Conservation (phyloP, 2,113 vertebrate species). For the Myotis lucifugus region DNA sequence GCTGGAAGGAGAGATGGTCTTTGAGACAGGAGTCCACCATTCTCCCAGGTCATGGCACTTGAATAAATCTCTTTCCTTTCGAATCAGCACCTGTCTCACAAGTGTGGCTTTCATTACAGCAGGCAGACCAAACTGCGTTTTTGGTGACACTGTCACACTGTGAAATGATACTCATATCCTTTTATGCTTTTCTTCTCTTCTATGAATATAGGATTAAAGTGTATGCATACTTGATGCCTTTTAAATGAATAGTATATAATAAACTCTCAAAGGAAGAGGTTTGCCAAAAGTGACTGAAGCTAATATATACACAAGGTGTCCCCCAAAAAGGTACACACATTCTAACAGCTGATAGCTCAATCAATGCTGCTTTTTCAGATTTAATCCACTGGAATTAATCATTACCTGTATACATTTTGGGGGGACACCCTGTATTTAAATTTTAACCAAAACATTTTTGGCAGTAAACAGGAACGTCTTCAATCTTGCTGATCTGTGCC, state of each 20-base stretch:
- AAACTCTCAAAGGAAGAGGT: conserved; percentile 32
- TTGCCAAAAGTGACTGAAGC: conserved; percentile 11
- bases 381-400: too few species aligned
- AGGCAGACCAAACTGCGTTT: not conserved
- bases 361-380: too few species aligned
- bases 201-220: not conserved
- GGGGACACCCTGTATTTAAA: not conserved
- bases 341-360: too few species aligned
- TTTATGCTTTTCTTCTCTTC: not conserved
- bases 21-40: not conserved
- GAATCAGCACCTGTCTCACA: not conserved
- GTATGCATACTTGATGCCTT: not conserved
- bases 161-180: not conserved
- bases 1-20: not conserved
- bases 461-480: not conserved
- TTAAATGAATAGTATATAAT: not conserved
- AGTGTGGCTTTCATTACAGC: not conserved
- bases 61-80: not conserved
- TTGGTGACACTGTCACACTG: not conserved
- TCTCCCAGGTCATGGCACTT: not conserved
- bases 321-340: too few species aligned
- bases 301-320: not conserved
- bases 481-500: not conserved
- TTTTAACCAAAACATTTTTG: not conserved
- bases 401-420: too few species aligned